Evolutionary conservation across 2,888 invertebrate species (phyloP).

Genomic region (Dendrolimus pini): DNA sequence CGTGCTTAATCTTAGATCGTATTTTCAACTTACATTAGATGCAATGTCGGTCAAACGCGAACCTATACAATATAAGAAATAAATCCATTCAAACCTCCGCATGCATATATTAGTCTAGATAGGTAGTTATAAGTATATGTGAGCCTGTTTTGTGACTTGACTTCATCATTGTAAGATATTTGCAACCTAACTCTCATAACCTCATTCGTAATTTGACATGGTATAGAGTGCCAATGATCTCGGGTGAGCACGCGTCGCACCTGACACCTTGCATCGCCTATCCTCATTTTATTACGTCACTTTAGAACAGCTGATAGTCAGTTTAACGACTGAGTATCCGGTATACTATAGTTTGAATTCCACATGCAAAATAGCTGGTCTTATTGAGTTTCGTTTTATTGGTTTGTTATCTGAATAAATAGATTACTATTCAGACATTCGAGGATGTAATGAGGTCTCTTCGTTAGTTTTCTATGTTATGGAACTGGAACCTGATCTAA

Average conservation of each 20-base stretch:
- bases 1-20: too few relatives aligned
- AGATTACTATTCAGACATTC: too few relatives aligned
- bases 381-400: too few relatives aligned
- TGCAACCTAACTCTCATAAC: not conserved
- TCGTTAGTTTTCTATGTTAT: too few relatives aligned
- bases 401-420: too few relatives aligned
- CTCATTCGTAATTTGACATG: not conserved
- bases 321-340: conserved; percentile 39
- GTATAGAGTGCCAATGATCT: not conserved
- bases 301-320: conserved; percentile 37
- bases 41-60: too few relatives aligned
- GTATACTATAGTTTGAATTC: conserved; percentile 27
- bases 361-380: conserved; percentile 24
- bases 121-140: too few relatives aligned
- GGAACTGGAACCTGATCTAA: too few relatives aligned
- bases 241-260: conserved; percentile 41
- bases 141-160: too few relatives aligned
- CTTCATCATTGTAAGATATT: not conserved
- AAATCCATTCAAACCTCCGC: not conserved
- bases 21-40: too few relatives aligned
- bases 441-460: too few relatives aligned
- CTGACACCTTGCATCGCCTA: conserved; percentile 41
- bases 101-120: not conserved
- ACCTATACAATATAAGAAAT: not conserved
- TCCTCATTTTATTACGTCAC: conserved; percentile 39